A percentile compares a stretch with the other conserved stretches of the same genome.
These are phyloP conservation scores for Orcinus orca DNA, from an alignment of 2,113 vertebrate genomes.

Conservation along the genomic window DNA sequence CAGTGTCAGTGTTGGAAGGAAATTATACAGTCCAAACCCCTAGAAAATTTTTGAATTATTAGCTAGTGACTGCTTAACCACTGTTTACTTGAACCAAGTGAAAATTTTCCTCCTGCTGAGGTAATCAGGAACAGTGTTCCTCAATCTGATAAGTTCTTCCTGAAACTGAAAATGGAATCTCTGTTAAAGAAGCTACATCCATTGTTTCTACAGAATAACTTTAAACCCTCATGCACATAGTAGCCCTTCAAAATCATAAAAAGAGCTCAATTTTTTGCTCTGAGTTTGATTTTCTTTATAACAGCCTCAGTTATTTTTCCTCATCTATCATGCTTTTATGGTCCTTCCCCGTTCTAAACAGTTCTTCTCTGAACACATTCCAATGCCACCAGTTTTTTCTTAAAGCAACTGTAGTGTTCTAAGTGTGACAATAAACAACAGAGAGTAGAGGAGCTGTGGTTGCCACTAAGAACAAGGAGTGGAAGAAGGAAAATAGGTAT, in stretches of 20 bases:
- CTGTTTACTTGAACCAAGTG: background rate
- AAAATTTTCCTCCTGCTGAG: background rate
- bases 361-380: background rate
- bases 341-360: background rate
- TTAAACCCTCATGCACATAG: background rate
- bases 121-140: background rate
- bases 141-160: background rate
- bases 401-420: background rate
- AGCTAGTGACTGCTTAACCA: background rate
- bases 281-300: background rate
- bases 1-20: background rate
- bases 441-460: background rate
- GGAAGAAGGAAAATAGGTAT: background rate
- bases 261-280: background rate
- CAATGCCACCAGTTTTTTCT: background rate
- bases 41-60: conserved; percentile 25
- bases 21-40: background rate
- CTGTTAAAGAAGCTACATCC: background rate
- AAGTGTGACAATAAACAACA: background rate
- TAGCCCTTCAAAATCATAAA: background rate
- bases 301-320: background rate
- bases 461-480: background rate
- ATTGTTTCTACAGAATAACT: background rate
- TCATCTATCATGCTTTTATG: background rate
- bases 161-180: conserved; percentile 4